These are phyloP conservation scores for Hemiscyllium ocellatum DNA, from an alignment of 2,113 vertebrate genomes.

Conservation along the genomic window DNA sequence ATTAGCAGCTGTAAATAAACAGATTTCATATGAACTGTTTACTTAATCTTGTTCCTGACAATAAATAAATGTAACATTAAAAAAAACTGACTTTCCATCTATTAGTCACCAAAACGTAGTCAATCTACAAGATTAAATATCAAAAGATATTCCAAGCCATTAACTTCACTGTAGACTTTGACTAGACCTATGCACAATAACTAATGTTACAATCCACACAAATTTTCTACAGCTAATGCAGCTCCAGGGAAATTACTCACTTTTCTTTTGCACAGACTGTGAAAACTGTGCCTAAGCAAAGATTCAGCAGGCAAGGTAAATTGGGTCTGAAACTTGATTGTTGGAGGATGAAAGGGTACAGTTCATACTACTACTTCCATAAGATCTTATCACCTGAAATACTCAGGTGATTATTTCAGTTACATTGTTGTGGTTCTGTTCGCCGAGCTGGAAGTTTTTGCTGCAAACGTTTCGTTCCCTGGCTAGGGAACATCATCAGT, in stretches of 20 bases:
- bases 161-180: background rate
- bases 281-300: background rate
- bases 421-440: too few species aligned
- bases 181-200: too few species aligned
- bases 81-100: background rate
- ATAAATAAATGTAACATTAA: background rate
- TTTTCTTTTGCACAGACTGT: background rate
- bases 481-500: too few species aligned
- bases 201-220: background rate
- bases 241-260: background rate
- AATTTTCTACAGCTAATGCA: background rate
- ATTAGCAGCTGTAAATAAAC: slow-evolving; percentile 31
- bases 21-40: background rate
- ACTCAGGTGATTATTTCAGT: background rate
- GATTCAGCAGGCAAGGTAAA: background rate
- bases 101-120: background rate
- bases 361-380: background rate
- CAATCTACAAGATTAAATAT: background rate
- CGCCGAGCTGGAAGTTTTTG: too few species aligned
- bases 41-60: background rate
- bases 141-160: background rate
- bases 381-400: background rate
- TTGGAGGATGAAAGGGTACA: background rate
- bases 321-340: background rate
- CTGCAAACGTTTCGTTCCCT: too few species aligned